Evolutionary conservation across 2,888 invertebrate species (phyloP), one percentile per base, ranked within the genome.

Genomic region (Alentia gelatinosa): DNA sequence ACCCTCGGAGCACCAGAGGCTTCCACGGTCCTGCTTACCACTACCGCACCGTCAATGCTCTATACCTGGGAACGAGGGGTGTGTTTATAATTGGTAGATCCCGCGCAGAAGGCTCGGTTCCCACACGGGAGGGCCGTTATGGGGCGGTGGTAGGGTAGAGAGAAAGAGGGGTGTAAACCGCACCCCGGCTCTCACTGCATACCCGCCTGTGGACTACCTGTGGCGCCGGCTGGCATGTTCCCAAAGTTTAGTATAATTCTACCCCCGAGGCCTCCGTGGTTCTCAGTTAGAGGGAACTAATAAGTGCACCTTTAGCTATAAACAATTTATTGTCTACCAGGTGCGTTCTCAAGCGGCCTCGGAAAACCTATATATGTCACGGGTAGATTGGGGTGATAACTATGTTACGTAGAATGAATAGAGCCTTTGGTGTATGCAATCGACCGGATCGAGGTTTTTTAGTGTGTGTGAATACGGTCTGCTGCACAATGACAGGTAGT

Each of bases 31-130:
- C n/a, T n/a, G n/a, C n/a, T n/a, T n/a, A n/a, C n/a, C n/a, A n/a
- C n/a, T n/a, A n/a, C n/a, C 56, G 19, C 56, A 56, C 56, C 56
- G 9, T 56, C 19, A n/a, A 19, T 56, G 23, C 19, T 26, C 12
- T 68, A 30, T 68, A 68, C 5, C 37, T 79, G 79, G 79, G 79
- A 79, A 79, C 35, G 35, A 26, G 15, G 35, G 19, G 79, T 35
- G 79, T 79, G 79, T 79, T 79, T 79, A 39, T 79, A 79, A 79
- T 79, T 79, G 79, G 37, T 79, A 39, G 39, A 79, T 79, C 37
- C 68, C 79, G 37, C 79, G 37, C 79, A 79, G 79, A 15, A 79
- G 79, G 79, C 37, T 1, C 5, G 37, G 37, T 37, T 79, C 79
- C 79, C 79, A 79, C 79, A 79, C 37, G 30, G 74, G 7, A n/a